Conservation (phyloP, 2,113 vertebrate species). For the Syngnathus floridae region DNA sequence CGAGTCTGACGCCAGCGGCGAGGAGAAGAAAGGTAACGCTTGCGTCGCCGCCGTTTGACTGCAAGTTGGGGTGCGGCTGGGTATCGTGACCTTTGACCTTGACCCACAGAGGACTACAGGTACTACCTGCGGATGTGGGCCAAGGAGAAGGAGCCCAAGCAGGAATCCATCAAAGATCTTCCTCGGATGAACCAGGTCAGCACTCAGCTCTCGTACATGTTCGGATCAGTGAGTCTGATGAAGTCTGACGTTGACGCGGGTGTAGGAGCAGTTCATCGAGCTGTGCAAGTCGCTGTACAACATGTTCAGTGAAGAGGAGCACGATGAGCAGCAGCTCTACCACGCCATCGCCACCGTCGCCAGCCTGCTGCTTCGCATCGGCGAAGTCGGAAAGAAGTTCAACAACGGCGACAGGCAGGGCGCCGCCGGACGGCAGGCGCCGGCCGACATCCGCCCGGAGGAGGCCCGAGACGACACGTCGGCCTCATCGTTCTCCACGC, state of each 20-base stretch:
- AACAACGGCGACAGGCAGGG: conserved; percentile 47
- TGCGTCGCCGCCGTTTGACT: neutral
- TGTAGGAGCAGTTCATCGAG: conserved; percentile 96
- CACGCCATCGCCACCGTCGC: conserved; percentile 95
- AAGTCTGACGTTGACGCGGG: neutral
- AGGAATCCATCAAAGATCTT: conserved; percentile 91
- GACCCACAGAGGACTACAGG: conserved; percentile 79
- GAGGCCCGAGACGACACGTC: conserved; percentile 82
- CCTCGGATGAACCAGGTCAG: conserved; percentile 94
- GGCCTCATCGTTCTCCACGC: conserved; percentile 88
- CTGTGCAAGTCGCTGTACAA: conserved; percentile 96
- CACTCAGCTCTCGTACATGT: neutral
- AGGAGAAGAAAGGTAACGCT: conserved; percentile 75
- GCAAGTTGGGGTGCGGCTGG: neutral
- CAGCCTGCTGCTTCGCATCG: conserved; percentile 88
- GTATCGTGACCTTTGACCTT: neutral
- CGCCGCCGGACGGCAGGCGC: conserved; percentile 53
- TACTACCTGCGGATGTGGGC: conserved; percentile 95
- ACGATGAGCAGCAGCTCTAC: conserved; percentile 85
- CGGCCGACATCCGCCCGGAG: conserved; percentile 65
- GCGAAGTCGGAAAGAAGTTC: conserved; percentile 94
- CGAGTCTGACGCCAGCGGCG: conserved; percentile 50
- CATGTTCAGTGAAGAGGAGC: conserved; percentile 95
- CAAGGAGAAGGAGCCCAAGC: conserved; percentile 84
- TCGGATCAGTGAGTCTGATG: too few relatives aligned